Base-by-base conservation (phyloP, 2,888 invertebrate genomes). In the Idaea aversata region DNA sequence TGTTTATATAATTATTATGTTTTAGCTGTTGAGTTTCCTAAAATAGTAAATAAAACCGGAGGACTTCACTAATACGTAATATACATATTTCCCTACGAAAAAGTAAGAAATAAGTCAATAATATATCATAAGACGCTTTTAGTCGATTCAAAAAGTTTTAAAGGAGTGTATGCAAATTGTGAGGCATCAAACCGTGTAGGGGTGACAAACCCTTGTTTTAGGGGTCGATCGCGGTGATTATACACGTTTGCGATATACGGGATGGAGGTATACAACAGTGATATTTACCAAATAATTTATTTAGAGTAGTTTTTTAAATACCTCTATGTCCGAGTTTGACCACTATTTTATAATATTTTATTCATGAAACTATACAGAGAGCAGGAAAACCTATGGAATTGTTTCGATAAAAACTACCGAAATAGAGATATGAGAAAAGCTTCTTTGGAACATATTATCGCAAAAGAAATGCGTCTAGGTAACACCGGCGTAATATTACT, bases 191-290 rank as follows among this genome's bases (percentile, higher is more conserved):
- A 65, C 69, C 61, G 58, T 62, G 59, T 62, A 67, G 69, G 81
- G 77, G 80, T 73, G 75, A 76, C 75, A 75, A 58, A 68, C 72
- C 74, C 69, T 67, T 70, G 59, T 62, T 59, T 63, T 64, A 68
- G 72, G 82, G 86, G 83, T 78, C 75, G 86, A 83, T 84, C 76
- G 71, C 77, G 68, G 80, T 84, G 87, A 87, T 87, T 85, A 83
- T 78, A 79, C 80, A 78, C 79, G 79, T 71, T 70, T 75, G 71
- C 74, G 72, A 68, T 70, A 61, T 66, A 15, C 10, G 15, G 77
- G 72, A 77, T 34, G 58, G 67, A n/a, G 15, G 62, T 67, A 77
- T 77, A 70, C 73, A 64, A 66, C 7, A 72, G 34, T 59, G 63
- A n/a, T n/a, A n/a, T n/a, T n/a, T n/a, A n/a, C n/a, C n/a, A n/a